These are phyloP conservation scores for Agonum fuliginosum DNA, from an alignment of 2,888 invertebrate genomes.

Conservation along the genomic window DNA sequence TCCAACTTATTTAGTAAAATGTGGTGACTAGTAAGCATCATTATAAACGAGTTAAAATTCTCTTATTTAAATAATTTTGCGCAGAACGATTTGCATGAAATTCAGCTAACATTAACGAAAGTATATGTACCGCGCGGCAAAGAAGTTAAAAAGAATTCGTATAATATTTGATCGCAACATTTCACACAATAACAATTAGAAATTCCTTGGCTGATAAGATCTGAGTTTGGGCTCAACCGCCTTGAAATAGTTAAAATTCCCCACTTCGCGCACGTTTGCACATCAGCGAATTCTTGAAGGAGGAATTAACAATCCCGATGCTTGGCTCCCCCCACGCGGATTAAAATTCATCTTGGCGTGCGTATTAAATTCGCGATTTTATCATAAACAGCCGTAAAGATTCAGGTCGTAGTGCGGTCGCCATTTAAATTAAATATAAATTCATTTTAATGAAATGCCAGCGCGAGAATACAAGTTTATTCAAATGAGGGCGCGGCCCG, in stretches of 20 bases:
- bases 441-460: conserved; percentile 51
- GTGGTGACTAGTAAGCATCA: too few relatives aligned
- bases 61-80: too few relatives aligned
- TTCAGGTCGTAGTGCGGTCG: conserved; percentile 28
- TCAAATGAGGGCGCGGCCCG: conserved; percentile 12
- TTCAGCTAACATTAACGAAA: background rate
- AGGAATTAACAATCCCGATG: background rate
- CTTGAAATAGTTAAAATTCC: conserved; percentile 44
- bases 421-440: conserved; percentile 56
- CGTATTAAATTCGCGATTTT: conserved; percentile 44
- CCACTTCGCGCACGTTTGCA: background rate
- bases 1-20: too few relatives aligned
- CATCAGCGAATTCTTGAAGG: conserved; percentile 20
- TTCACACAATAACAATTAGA: conserved; percentile 43
- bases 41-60: too few relatives aligned
- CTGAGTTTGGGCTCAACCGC: conserved; percentile 15
- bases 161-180: conserved; percentile 31
- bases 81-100: background rate
- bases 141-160: conserved; percentile 2
- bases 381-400: conserved; percentile 54
- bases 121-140: too few relatives aligned
- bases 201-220: conserved; percentile 31
- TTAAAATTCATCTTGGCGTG: conserved; percentile 53
- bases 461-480: conserved; percentile 39
- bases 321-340: background rate